Evolutionary conservation across 2,113 vertebrate species (phyloP).

Genomic region (Monopterus albus): DNA sequence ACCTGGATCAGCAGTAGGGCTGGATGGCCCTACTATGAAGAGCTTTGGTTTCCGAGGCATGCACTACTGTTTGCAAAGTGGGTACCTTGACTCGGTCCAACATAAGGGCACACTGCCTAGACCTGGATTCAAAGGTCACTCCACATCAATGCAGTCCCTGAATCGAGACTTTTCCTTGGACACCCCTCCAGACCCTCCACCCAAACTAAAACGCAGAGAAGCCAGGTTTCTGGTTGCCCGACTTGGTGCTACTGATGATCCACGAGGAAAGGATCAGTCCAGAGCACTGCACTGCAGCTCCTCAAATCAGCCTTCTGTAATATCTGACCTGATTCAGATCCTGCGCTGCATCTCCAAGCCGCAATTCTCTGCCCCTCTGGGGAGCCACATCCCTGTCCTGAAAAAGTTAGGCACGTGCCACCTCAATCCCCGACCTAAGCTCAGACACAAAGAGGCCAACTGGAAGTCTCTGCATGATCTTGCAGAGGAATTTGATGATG

Average conservation of each 20-base stretch:
- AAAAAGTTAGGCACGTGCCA: slow-evolving; percentile 30
- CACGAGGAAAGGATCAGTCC: slow-evolving; percentile 43
- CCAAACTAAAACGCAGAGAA: slow-evolving; percentile 44
- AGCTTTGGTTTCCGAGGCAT: slow-evolving; percentile 28
- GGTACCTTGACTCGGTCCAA: slow-evolving; percentile 74
- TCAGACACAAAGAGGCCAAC: slow-evolving; percentile 44
- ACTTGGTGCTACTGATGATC: slow-evolving; percentile 13
- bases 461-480: slow-evolving; percentile 75
- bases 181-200: slow-evolving; percentile 15
- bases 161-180: slow-evolving; percentile 62
- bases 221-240: slow-evolving; percentile 29
- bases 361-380: slow-evolving; percentile 50
- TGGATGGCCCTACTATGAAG: slow-evolving; percentile 42
- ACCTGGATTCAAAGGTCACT: slow-evolving; percentile 51
- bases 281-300: slow-evolving; percentile 28
- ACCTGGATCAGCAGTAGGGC: slow-evolving; percentile 42
- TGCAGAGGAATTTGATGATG: slow-evolving; percentile 81
- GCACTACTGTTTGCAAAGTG: slow-evolving; percentile 62
- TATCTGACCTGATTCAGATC: slow-evolving; percentile 76
- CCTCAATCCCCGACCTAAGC: slow-evolving; percentile 14
- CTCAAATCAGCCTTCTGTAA: slow-evolving; percentile 60
- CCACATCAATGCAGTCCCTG: slow-evolving; percentile 73
- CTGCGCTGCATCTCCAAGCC: slow-evolving; percentile 69
- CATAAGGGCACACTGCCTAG: slow-evolving; percentile 51
- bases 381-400: slow-evolving; percentile 79